Evolutionary conservation across 2,888 invertebrate genomes (phyloP).

Genomic region (Phyto melanocephala): DNA sequence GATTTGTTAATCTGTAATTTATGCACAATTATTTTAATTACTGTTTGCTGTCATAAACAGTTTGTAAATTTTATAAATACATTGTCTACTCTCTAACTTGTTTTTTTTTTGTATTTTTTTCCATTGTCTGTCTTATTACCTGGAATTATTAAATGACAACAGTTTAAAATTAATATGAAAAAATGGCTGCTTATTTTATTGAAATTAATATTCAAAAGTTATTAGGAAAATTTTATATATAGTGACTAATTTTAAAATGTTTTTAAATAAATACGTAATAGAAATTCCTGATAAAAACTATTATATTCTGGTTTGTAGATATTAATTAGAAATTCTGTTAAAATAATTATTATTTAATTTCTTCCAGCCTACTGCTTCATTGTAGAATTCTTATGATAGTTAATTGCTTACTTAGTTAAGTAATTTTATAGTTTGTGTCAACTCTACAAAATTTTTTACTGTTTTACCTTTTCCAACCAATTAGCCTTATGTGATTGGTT

Average conservation of each 20-base stretch:
- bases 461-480: conserved; percentile 1
- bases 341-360: no score
- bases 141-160: conserved; percentile 31
- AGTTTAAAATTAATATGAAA: conserved; percentile 18
- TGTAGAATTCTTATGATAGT: no score
- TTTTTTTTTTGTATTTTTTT: background rate
- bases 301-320: no score
- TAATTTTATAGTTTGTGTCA: background rate
- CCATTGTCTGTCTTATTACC: conserved; percentile 31
- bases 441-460: background rate
- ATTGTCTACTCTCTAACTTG: conserved; percentile 27
- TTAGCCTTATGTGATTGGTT: background rate
- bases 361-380: no score
- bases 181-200: no score
- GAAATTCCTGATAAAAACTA: no score
- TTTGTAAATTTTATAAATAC: conserved; percentile 55
- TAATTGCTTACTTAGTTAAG: background rate
- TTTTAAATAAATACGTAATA: no score
- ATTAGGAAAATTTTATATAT: no score
- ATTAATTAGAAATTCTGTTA: no score
- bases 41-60: conserved; percentile 63
- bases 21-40: conserved; percentile 64
- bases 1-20: conserved; percentile 63
- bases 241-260: no score
- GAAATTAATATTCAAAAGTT: no score